Conservation (phyloP, 2,888 invertebrate species). For the Drosophila fulvimacula region DNA sequence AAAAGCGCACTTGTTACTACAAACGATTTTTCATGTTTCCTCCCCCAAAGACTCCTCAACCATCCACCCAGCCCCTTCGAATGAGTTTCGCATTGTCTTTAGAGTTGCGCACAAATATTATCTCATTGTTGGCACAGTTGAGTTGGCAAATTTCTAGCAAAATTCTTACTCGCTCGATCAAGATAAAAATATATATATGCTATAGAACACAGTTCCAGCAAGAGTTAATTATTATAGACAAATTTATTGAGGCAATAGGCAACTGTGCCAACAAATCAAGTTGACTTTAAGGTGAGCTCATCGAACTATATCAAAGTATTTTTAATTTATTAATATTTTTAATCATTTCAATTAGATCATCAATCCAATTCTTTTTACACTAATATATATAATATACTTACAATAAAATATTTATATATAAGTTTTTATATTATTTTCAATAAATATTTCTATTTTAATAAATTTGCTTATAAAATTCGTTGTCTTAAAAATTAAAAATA, state of each 20-base stretch:
- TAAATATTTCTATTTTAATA: too few relatives aligned
- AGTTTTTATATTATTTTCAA: too few relatives aligned
- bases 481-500: too few relatives aligned
- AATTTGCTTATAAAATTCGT: too few relatives aligned
- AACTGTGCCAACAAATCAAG: background rate
- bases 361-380: too few relatives aligned
- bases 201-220: background rate
- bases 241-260: background rate
- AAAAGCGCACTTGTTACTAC: constrained; percentile 65
- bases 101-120: constrained; percentile 52
- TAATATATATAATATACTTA: too few relatives aligned
- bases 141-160: constrained; percentile 41
- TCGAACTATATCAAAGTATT: background rate
- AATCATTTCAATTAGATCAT: background rate
- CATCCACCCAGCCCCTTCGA: background rate
- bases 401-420: too few relatives aligned
- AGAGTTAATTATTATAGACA: background rate
- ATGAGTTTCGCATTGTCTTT: constrained; percentile 33
- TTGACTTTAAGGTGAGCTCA: background rate
- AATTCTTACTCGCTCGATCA: constrained; percentile 19
- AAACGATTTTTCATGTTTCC: constrained; percentile 70
- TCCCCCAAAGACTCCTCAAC: background rate
- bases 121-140: constrained; percentile 72
- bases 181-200: constrained; percentile 1
- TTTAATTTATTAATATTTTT: background rate